These are phyloP conservation scores for Drosophila diplacantha DNA, from an alignment of 2,888 invertebrate genomes.

Conservation along the genomic window DNA sequence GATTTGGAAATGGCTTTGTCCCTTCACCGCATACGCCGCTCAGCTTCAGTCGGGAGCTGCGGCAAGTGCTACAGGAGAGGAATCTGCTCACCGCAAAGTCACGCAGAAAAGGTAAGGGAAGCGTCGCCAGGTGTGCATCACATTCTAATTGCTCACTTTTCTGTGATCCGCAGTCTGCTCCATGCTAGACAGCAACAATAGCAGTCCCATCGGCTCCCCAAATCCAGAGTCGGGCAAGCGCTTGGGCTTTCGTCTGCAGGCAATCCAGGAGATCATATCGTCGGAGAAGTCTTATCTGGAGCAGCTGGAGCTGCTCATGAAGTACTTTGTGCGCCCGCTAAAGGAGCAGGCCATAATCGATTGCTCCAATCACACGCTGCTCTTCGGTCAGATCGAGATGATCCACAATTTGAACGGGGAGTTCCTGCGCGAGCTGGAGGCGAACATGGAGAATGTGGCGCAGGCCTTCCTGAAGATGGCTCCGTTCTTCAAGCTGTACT, in stretches of 20 bases:
- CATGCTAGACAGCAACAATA: slow-evolving; percentile 78
- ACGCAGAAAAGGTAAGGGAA: slow-evolving; percentile 79
- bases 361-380: slow-evolving; percentile 78
- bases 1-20: slow-evolving; percentile 19
- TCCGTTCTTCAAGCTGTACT: slow-evolving; percentile 88
- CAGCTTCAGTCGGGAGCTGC: slow-evolving; percentile 81
- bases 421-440: slow-evolving; percentile 80
- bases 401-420: slow-evolving; percentile 83
- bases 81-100: slow-evolving; percentile 82
- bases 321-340: slow-evolving; percentile 82
- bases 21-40: slow-evolving; percentile 76
- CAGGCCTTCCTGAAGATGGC: slow-evolving; percentile 84
- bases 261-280: slow-evolving; percentile 83
- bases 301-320: slow-evolving; percentile 83
- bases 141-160: neutral
- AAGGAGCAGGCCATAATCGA: slow-evolving; percentile 79
- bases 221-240: slow-evolving; percentile 73
- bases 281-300: slow-evolving; percentile 85
- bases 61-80: slow-evolving; percentile 81
- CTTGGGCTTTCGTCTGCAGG: slow-evolving; percentile 78
- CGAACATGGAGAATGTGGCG: slow-evolving; percentile 81
- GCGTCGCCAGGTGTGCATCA: slow-evolving; percentile 6
- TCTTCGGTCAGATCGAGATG: slow-evolving; percentile 83
- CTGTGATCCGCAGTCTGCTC: slow-evolving; percentile 78
- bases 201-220: slow-evolving; percentile 60